A percentile compares a stretch with the other conserved stretches of the same genome.
These are phyloP conservation scores for Habrosyne pyritoides DNA, from an alignment of 2,888 invertebrate species.

Conservation along the genomic window DNA sequence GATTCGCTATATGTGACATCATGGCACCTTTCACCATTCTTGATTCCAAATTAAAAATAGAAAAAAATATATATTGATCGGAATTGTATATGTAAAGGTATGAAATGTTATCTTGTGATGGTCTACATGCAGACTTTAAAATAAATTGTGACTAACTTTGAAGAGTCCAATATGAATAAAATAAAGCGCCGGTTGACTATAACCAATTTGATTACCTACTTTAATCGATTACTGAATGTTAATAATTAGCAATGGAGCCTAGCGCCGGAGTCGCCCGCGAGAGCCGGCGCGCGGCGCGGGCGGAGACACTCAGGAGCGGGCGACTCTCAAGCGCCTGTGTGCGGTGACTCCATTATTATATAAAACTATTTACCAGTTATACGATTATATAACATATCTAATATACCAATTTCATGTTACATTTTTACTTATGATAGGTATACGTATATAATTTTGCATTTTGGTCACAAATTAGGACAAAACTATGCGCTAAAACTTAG, in stretches of 20 bases:
- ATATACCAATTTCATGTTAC: slow-evolving; percentile 40
- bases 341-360: slow-evolving; percentile 27
- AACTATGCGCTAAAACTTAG: slow-evolving; percentile 62
- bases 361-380: slow-evolving; percentile 20
- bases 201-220: not conserved
- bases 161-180: not conserved
- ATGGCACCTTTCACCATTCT: not conserved
- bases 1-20: not conserved
- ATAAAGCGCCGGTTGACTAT: not conserved
- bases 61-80: no score
- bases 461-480: slow-evolving; percentile 73
- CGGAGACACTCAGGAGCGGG: no score
- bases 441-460: slow-evolving; percentile 47
- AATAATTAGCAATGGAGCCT: not conserved
- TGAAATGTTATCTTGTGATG: not conserved
- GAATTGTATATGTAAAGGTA: no score
- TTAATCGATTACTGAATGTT: not conserved
- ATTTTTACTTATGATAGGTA: slow-evolving; percentile 34
- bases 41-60: not conserved
- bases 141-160: not conserved
- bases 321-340: not conserved
- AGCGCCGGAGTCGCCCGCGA: not conserved
- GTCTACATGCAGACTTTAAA: not conserved
- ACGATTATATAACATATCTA: slow-evolving; percentile 28
- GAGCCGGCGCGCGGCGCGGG: not conserved